Evolutionary conservation across 2,113 vertebrate genomes (phyloP).

Genomic region (Gallinago jamesoni): DNA sequence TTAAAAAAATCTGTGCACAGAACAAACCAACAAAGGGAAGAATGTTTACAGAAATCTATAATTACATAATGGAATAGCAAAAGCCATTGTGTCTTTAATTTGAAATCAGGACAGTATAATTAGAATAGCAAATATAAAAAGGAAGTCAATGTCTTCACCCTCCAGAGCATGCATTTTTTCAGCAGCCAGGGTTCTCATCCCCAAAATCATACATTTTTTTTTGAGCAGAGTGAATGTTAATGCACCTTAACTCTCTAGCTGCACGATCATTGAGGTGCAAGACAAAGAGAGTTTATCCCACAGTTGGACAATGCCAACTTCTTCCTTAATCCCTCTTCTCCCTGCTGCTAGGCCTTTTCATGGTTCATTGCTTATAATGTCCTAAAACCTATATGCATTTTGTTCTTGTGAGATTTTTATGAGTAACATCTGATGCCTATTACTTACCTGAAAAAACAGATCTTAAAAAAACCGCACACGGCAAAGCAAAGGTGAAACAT

Average conservation of each 20-base stretch:
- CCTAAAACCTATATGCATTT: background rate
- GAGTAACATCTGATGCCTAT: background rate
- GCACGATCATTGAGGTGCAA: background rate
- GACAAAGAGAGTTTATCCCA: background rate
- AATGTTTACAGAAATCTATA: conserved; percentile 42
- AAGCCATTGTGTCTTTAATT: conserved; percentile 56
- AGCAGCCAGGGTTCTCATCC: background rate
- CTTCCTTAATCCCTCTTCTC: background rate
- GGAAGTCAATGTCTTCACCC: conserved; percentile 25
- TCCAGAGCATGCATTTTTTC: conserved; percentile 39
- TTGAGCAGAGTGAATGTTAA: background rate
- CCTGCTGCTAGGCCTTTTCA: background rate
- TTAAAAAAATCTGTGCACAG: background rate
- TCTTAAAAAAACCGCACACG: background rate
- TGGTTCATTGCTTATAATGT: background rate
- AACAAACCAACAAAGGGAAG: conserved; percentile 34
- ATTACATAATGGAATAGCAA: conserved; percentile 42
- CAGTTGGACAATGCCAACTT: background rate
- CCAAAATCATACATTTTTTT: background rate
- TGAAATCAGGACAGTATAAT: conserved; percentile 29
- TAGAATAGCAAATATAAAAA: conserved; percentile 49
- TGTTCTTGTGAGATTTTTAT: background rate
- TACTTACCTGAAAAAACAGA: background rate
- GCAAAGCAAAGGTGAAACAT: background rate
- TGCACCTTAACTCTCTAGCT: background rate